Evolutionary conservation across 2,113 vertebrate genomes (phyloP).

Genomic region (Cheilinus undulatus): DNA sequence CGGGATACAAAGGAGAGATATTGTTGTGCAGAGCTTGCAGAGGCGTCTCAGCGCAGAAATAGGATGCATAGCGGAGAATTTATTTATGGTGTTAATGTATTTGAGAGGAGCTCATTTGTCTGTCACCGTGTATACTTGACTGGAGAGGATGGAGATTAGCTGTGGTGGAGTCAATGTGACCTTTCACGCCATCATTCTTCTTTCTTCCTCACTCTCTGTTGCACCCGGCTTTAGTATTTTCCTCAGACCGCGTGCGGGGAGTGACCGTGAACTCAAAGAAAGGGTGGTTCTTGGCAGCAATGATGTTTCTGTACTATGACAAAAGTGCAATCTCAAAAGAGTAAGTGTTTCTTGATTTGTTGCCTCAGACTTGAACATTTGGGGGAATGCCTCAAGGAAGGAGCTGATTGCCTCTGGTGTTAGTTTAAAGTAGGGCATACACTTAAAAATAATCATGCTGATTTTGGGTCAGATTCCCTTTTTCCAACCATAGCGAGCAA

Average conservation of each 20-base stretch:
- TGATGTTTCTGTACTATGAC: slow-evolving; percentile 1
- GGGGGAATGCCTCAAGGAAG: slow-evolving; percentile 3
- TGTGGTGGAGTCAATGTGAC: slow-evolving; percentile 58
- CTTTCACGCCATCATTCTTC: slow-evolving; percentile 55
- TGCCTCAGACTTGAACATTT: slow-evolving; percentile 21
- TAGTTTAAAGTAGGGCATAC: too few species aligned
- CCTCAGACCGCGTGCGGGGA: slow-evolving; percentile 6
- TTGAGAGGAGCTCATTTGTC: slow-evolving; percentile 64
- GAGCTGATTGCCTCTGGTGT: slow-evolving; percentile 24
- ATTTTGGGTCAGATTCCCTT: too few species aligned
- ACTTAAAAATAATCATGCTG: too few species aligned
- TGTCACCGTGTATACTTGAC: slow-evolving; percentile 59
- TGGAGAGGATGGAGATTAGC: slow-evolving; percentile 71
- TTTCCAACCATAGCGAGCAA: too few species aligned
- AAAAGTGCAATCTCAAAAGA: slow-evolving; percentile 40
- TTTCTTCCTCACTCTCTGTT: slow-evolving; percentile 14
- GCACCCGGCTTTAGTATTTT: slow-evolving; percentile 44
- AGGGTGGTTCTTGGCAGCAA: slow-evolving; percentile 38
- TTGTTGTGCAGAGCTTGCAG: slow-evolving; percentile 29
- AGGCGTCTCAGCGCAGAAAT: slow-evolving; percentile 29
- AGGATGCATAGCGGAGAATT: slow-evolving; percentile 34
- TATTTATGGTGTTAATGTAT: slow-evolving; percentile 71
- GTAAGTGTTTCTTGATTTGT: slow-evolving; percentile 30
- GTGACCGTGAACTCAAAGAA: slow-evolving; percentile 56
- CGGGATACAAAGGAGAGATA: slow-evolving; percentile 43